Base-by-base conservation (phyloP, 1,140 invertebrate species). In the Zaprionus ghesquierei region DNA sequence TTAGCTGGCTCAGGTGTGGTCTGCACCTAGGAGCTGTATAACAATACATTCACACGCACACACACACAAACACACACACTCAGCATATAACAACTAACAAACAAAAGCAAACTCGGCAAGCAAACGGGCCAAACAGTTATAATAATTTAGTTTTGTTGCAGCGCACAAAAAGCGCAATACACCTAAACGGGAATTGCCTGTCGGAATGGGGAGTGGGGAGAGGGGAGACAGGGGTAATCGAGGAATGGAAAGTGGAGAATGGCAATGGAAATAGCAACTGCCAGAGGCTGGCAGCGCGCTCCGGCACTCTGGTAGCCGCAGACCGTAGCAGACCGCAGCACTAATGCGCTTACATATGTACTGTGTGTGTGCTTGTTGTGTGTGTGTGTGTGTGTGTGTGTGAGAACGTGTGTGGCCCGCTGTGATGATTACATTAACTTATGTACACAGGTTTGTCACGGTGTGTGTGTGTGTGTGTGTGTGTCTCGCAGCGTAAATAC, bases 331-430 rank as follows among this genome's bases (percentile, higher is more conserved):
- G 66, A 84, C 84, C 84, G 70, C 84, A 87, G 58, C 74, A 75
- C 84, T 87, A 87, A 87, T 87, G 84, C 79, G 79, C 81, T 80
- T 55, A 75, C 72, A 79, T 56, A 73, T 74, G 69, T 46, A 61
- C 64, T 22, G 27, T 22, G 35, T n/a, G n/a, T n/a, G n/a, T 27
- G 1, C 25, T 27, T 6, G 1, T 60, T 23, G 29, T 23, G 38
- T 23, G 29, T 20, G 38, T 62, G 46, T 76, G 66, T 56, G 54
- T 58, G 29, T 53, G 20, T 50, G 49, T 27, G 50, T 60, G 49
- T 63, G 33, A 54, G 62, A 59, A 62, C 58, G 18, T 33, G 22
- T 58, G 46, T 23, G 51, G 56, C 65, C 44, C 55, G 59, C 51
- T 50, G 69, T 63, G 38, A 71, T 69, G 56, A 60, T 59, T 59